Conservation (phyloP, 35 echinoderm and acorn worm genomes). For the Apostichopus japonicus region DNA sequence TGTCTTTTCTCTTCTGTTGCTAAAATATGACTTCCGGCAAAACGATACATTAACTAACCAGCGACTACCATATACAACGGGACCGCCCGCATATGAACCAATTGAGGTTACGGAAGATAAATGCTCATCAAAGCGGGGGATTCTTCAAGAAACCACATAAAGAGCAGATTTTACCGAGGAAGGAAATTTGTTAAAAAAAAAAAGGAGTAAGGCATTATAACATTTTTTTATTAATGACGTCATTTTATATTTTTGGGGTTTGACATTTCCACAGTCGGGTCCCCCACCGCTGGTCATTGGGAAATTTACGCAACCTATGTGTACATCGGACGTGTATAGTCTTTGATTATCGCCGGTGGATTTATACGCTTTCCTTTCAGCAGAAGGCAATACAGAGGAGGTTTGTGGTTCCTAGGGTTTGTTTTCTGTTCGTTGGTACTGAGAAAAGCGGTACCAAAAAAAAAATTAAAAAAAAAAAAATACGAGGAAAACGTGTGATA, state of each 20-base stretch:
- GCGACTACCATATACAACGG: background rate
- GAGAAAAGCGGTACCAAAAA: too few species aligned
- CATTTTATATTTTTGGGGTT: background rate
- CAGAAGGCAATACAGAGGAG: too few species aligned
- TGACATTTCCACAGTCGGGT: background rate
- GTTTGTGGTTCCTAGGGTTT: too few species aligned
- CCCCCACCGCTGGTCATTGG: background rate
- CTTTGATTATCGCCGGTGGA: background rate
- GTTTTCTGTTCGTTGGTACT: too few species aligned
- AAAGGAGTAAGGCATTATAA: background rate
- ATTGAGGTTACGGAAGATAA: slow-evolving; percentile 2
- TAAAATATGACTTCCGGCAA: background rate
- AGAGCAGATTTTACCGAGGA: background rate
- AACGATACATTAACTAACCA: background rate
- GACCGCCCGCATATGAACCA: background rate
- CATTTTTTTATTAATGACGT: background rate
- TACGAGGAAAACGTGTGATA: background rate
- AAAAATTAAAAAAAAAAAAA: too few species aligned
- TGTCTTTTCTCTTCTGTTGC: too few species aligned
- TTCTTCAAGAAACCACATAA: background rate
- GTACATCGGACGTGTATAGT: background rate
- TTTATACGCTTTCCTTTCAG: background rate
- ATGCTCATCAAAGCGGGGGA: background rate
- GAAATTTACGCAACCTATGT: background rate
- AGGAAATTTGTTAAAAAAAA: background rate